phyloP scores from a whole-genome alignment of 1,140 invertebrate genomes.

The Orius insidiosus region DNA sequence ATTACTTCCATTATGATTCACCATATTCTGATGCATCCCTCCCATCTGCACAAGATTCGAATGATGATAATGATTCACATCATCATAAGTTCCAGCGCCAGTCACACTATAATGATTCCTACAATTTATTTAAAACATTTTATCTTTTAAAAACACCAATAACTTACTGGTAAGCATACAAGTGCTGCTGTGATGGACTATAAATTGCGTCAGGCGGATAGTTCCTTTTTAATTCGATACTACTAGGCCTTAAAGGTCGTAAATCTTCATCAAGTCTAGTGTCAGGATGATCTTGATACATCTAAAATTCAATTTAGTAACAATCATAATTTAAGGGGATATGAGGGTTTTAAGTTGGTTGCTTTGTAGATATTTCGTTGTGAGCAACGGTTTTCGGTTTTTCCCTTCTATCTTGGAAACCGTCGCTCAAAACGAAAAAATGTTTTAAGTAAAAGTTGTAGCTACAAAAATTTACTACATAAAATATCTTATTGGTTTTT shows the following conservation, averaged over 20 bases:
- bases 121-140: too few relatives aligned
- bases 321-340: not conserved
- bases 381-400: too few relatives aligned
- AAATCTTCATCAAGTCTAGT: not conserved
- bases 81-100: conserved; percentile 4
- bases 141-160: too few relatives aligned
- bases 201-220: conserved; percentile 35
- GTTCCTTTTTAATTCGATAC: conserved; percentile 50
- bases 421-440: too few relatives aligned
- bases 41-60: too few relatives aligned
- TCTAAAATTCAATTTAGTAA: not conserved
- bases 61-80: not conserved
- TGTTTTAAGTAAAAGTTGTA: too few relatives aligned
- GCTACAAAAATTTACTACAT: too few relatives aligned
- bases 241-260: conserved; percentile 47
- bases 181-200: conserved; percentile 17
- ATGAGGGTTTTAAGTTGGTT: too few relatives aligned
- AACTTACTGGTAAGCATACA: conserved; percentile 11
- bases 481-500: too few relatives aligned
- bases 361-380: too few relatives aligned
- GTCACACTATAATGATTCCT: conserved; percentile 8
- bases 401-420: too few relatives aligned
- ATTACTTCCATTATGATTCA: not conserved
- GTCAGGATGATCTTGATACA: conserved; percentile 1
- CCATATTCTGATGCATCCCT: too few relatives aligned